Conservation (phyloP, 2,113 vertebrate species). For the Spea multiplicata region DNA sequence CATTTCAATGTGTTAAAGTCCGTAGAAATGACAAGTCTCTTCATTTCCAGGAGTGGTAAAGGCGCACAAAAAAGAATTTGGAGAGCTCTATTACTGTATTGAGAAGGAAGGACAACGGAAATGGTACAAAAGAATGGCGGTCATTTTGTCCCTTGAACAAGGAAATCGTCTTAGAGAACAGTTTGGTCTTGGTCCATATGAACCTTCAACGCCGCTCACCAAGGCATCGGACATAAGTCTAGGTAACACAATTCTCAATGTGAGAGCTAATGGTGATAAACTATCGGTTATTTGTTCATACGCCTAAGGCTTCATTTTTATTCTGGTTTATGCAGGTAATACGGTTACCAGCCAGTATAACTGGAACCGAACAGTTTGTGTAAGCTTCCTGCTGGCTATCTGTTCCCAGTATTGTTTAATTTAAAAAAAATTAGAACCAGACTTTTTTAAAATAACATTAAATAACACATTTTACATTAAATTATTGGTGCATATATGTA, state of each 20-base stretch:
- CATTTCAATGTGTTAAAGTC: too few species aligned
- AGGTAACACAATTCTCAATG: conserved; percentile 60
- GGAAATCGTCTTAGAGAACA: conserved; percentile 89
- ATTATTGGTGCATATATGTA: too few species aligned
- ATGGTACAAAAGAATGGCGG: conserved; percentile 86
- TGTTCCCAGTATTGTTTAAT: background rate
- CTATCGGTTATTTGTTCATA: too few species aligned
- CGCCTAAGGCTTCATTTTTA: too few species aligned
- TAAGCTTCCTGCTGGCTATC: background rate
- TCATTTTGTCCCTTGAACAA: conserved; percentile 93
- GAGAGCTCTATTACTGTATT: conserved; percentile 85
- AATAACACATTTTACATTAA: too few species aligned
- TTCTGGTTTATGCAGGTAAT: too few species aligned
- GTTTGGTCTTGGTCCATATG: conserved; percentile 87
- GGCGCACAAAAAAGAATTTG: conserved; percentile 81
- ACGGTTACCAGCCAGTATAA: too few species aligned
- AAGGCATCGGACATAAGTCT: conserved; percentile 97
- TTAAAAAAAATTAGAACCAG: too few species aligned
- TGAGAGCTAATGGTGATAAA: too few species aligned
- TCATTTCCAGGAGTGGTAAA: conserved; percentile 78
- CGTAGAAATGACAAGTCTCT: background rate
- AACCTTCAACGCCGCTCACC: conserved; percentile 77
- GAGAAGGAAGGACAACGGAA: conserved; percentile 86
- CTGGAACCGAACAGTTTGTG: too few species aligned
- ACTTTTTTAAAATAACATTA: too few species aligned